Evolutionary conservation across 2,888 invertebrate species (phyloP).

Genomic region (Abrostola triplasia): DNA sequence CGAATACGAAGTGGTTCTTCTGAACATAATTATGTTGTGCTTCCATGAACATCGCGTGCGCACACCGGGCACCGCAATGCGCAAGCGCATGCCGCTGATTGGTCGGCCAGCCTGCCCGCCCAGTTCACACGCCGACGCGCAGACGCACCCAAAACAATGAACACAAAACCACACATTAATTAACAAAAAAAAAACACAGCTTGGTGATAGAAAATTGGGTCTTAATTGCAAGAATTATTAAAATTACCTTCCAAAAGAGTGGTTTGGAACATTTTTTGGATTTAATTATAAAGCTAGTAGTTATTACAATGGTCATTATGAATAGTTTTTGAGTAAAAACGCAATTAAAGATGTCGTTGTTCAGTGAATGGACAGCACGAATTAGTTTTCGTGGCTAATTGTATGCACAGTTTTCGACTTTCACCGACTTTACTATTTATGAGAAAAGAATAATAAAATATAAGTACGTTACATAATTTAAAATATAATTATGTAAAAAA

Average conservation of each 20-base stretch:
- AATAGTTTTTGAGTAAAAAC: constrained; percentile 43
- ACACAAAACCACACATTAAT: constrained; percentile 42
- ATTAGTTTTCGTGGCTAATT: constrained; percentile 37
- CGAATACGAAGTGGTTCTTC: constrained; percentile 32
- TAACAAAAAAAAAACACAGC: constrained; percentile 31
- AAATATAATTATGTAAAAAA: no score
- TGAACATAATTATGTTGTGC: constrained; percentile 14
- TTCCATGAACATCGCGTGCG: constrained; percentile 35
- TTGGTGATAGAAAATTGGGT: constrained; percentile 37
- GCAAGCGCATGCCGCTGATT: constrained; percentile 65
- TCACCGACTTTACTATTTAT: constrained; percentile 17
- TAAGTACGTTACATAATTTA: no score
- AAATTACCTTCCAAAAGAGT: constrained; percentile 41
- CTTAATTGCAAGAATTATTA: constrained; percentile 48
- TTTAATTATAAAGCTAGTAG: constrained; percentile 47
- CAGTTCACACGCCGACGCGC: constrained; percentile 69
- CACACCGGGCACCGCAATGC: constrained; percentile 44
- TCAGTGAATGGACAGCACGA: constrained; percentile 26
- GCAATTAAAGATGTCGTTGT: constrained; percentile 52
- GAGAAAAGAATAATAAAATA: no score
- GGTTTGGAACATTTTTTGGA: constrained; percentile 19
- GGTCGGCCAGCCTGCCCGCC: constrained; percentile 62
- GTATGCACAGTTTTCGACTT: constrained; percentile 26
- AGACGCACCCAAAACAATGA: constrained; percentile 67
- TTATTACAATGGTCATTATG: constrained; percentile 35